Percentiles rank a stretch among this genome's conserved stretches.
Evolutionary conservation across 2,113 vertebrate genomes (phyloP).

Genomic region (Arothron firmamentum): DNA sequence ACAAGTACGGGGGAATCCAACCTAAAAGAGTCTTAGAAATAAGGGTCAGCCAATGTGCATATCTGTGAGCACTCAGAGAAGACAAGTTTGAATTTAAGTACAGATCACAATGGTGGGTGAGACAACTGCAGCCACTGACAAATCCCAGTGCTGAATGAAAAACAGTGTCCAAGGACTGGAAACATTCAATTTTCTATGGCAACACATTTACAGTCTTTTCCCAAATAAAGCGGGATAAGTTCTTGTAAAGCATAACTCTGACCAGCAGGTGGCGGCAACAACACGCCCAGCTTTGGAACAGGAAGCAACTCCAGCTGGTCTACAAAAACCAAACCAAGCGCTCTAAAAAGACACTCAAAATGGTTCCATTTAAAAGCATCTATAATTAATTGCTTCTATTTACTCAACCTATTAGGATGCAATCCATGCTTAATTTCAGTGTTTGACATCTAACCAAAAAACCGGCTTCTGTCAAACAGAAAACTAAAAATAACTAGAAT

Average conservation of each 20-base stretch:
- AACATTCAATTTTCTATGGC: neutral
- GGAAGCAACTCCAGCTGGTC: slow-evolving; percentile 47
- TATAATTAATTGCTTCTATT: no score
- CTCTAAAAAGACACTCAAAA: no score
- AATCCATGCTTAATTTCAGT: no score
- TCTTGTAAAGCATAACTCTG: neutral
- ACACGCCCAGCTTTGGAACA: slow-evolving; percentile 12
- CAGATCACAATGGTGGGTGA: neutral
- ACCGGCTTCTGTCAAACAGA: no score
- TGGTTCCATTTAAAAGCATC: no score
- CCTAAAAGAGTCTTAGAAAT: neutral
- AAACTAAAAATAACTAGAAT: no score
- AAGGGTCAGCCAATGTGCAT: neutral
- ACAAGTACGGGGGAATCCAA: neutral
- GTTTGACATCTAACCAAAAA: no score
- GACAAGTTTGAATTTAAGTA: neutral
- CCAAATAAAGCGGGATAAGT: no score
- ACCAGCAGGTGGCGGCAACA: slow-evolving; percentile 58
- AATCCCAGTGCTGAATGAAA: no score
- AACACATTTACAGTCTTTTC: no score
- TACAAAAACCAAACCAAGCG: no score
- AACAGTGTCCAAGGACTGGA: neutral
- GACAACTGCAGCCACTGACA: neutral
- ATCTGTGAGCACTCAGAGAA: neutral
- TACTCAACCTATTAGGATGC: no score